Base-by-base conservation (phyloP, 2,888 invertebrate species). In the Myopa tessellatipennis region DNA sequence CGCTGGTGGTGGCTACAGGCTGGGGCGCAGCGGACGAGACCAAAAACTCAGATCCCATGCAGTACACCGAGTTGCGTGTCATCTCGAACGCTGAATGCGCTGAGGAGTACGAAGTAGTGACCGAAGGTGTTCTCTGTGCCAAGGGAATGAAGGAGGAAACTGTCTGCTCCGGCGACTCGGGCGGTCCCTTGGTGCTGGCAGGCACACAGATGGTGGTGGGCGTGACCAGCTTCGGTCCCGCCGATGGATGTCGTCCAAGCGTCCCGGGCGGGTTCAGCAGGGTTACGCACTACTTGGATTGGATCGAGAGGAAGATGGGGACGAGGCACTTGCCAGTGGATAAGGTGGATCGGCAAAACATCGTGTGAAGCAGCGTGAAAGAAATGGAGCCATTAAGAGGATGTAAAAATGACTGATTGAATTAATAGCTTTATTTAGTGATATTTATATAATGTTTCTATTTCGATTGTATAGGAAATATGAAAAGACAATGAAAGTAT, bases 81-180 rank as follows among this genome's bases (percentile, higher is more conserved):
- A 87, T 89, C 52, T 85, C 87, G 16, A 88, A 89, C 81, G 78
- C 74, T 0, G 86, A 88, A 65, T 89, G 89, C 58, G 81, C 83
- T 3, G 83, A 83, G 76, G 85, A 86, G 38, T 89, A 86, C 76
- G 86, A 87, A 80, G 86, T 89, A 18, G 84, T 89, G 34, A 85
- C 85, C 0, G 80, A 84, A 1, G 86, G 87, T 1, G 85, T 88
- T 2, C 80, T 89, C 60, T 89, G 89, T 72, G 89, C 89, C 60
- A 86, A 86, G 76, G 89, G 89, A 3, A 78, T 87, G 8, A 82
- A 85, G 72, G 84, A 85, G 60, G 86, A 88, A 79, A 88, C 88
- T 0, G 88, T 88, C 4, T 89, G 89, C 78, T 85, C 86, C 0
- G 89, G 89, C 0, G 89, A 89, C 78, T 89, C 89, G 0, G 89